Evolutionary conservation across 2,113 vertebrate species (phyloP).

Genomic region (Apeltes quadracus): DNA sequence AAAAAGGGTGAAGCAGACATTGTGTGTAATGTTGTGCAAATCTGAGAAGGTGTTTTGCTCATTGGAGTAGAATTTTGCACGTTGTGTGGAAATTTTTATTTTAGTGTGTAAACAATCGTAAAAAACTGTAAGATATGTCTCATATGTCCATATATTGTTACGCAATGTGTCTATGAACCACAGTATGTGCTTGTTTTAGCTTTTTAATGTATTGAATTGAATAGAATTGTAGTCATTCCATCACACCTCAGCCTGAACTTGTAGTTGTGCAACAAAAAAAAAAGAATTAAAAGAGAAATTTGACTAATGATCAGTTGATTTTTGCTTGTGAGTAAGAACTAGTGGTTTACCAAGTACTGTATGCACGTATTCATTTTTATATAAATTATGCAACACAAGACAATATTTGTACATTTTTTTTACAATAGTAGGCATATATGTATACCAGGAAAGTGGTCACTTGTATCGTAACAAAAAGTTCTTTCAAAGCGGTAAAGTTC

Average conservation of each 20-base stretch:
- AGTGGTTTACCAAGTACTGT: not conserved
- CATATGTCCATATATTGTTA: conserved; percentile 2
- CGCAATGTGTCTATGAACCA: not conserved
- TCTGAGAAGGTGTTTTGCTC: too few species aligned
- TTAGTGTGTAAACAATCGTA: too few species aligned
- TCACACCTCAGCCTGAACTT: conserved; percentile 3
- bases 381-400: not conserved
- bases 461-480: not conserved
- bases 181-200: conserved; percentile 19
- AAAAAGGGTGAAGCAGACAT: too few species aligned
- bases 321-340: not conserved
- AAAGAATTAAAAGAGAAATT: not conserved
- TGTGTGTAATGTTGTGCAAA: too few species aligned
- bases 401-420: not conserved
- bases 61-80: too few species aligned
- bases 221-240: conserved; percentile 8
- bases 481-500: not conserved
- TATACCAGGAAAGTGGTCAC: not conserved
- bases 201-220: conserved; percentile 7
- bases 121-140: not conserved
- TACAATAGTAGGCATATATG: not conserved
- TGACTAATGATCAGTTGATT: not conserved
- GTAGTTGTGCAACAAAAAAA: conserved; percentile 11
- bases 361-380: not conserved
- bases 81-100: too few species aligned